Evolutionary conservation across 2,113 vertebrate genomes (phyloP), one percentile per base, ranked within the genome.

Genomic region (Cyphomyrus plagiostoma): DNA sequence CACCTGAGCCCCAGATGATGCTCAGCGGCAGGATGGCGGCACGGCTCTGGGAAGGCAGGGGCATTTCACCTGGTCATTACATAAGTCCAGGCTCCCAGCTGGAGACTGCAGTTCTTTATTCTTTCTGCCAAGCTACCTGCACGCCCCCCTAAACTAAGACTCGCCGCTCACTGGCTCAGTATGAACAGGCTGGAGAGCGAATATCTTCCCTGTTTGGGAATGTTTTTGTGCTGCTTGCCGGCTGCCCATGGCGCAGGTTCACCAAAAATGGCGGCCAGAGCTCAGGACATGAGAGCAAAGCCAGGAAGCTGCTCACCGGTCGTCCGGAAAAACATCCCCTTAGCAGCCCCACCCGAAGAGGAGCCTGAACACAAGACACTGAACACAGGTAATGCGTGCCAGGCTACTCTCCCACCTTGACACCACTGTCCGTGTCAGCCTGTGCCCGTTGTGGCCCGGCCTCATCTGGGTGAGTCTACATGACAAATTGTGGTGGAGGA

Each of bases 21-120:
- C 17, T 30, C 13, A 26, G 15, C 10, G 11, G 26, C 48, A 50
- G 45, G n/a, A 10, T 42, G 2, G 3, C 21, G 13, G 46, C 7
- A 3, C 11, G 45, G 84, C 0, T 49, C 23, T n/a, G 46, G 13
- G 49, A 46, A 13, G 0, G 50, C 15, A 50, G 48, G n/a, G n/a
- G 91, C 89, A 92, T 92, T 92, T 92, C 94, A 95, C 94, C 95
- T 95, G 94, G 91, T 92, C 95, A 94, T 95, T 95, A 94, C 93
- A 94, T 95, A 93, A 94, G 62, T 9, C 62, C n/a, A 13, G 10
- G 62, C 62, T 70, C 62, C 62, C 62, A 70, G n/a, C 56, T 62
- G 23, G 30, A 82, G 77, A 17, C 26, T 3, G 77, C 3, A 19
- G 19, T 17, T 48, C 39, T 48, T 21, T 56, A 35, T 52, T 45